Base-by-base conservation (phyloP, 2,888 invertebrate genomes). In the Laspeyria flexula region DNA sequence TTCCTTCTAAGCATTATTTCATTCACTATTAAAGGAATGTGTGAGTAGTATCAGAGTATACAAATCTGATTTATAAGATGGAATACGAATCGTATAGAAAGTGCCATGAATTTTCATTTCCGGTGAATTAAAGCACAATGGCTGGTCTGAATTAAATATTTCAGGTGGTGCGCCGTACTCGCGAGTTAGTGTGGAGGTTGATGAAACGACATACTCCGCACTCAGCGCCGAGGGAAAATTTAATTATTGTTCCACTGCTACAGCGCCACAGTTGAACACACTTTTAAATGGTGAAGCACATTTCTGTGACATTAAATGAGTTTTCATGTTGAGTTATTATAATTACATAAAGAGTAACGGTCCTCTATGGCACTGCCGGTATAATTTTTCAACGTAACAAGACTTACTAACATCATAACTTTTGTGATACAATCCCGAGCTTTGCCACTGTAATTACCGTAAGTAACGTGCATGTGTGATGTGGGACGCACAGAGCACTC, bases 231-330 rank as follows among this genome's bases (percentile, higher is more conserved):
- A 75, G 81, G 75, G 83, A 84, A 87, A 88, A 89, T 90, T 88
- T 90, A 88, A 90, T 90, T 88, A 90, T 89, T 86, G 84, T 86
- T 86, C 79, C 80, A 80, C 77, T 73, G 80, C 80, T 80, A 75
- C 75, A 76, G 76, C 73, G 78, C 74, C 78, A 81, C 82, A 82
- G 81, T 85, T 85, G 75, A 88, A 85, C 84, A 88, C 83, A 83
- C 79, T 86, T 88, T 86, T 86, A 85, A 86, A 86, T 78, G 82
- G 77, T 75, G 67, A 83, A 85, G 77, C 80, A 83, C 76, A 82
- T 82, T 88, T 81, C 77, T 81, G 80, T 81, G 82, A 83, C 81
- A 82, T 83, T 83, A 83, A 85, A 87, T 82, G 82, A 83, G 80
- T 85, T 88, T 69, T 60, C 49, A 58, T 81, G 83, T 83, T 72